These are phyloP conservation scores for Calonectris borealis DNA, from an alignment of 2,113 vertebrate species.

Conservation along the genomic window DNA sequence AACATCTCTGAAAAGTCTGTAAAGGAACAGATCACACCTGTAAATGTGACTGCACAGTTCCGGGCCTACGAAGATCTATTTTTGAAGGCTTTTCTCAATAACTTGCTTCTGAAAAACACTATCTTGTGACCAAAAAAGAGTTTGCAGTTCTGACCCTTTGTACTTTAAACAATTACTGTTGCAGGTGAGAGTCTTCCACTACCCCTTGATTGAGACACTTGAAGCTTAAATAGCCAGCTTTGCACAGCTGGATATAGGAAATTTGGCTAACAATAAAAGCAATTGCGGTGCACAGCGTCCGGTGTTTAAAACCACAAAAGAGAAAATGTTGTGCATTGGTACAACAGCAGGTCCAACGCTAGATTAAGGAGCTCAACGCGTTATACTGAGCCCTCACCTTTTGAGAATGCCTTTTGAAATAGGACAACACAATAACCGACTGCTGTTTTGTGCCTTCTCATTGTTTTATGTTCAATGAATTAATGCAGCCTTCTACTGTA, in stretches of 20 bases:
- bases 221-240: not conserved
- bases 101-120: not conserved
- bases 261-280: not conserved
- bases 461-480: not conserved
- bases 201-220: not conserved
- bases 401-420: not conserved
- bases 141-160: not conserved
- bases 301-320: not conserved
- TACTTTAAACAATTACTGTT: not conserved
- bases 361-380: not conserved
- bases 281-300: rapidly evolving
- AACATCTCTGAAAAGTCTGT: not conserved
- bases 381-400: not conserved
- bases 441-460: not conserved
- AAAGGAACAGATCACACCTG: not conserved
- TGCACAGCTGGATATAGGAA: not conserved
- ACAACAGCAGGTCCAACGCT: not conserved
- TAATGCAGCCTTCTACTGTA: not conserved
- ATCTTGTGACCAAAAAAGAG: not conserved
- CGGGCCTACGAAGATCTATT: not conserved
- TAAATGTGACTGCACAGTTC: not conserved
- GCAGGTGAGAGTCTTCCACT: not conserved
- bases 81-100: not conserved
- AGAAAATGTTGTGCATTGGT: not conserved
- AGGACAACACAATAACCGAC: not conserved